phyloP scores from a whole-genome alignment of 1,140 invertebrate species.

The Eriosoma lanigerum region DNA sequence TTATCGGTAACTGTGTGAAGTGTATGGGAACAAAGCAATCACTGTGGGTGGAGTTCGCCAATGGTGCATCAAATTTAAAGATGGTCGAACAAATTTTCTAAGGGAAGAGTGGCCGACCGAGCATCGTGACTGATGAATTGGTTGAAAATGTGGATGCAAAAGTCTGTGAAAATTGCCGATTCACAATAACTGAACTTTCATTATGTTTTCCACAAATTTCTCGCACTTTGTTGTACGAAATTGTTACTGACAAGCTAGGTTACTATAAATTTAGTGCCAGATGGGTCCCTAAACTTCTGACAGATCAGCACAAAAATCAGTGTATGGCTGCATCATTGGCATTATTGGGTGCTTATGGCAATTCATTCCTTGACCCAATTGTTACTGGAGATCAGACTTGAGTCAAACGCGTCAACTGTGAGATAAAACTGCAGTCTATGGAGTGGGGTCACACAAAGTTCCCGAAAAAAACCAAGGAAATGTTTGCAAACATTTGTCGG shows the following conservation, averaged over 20 bases:
- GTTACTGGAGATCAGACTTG: conserved; percentile 55
- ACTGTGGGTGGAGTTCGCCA: background rate
- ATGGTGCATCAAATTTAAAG: background rate
- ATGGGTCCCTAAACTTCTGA: background rate
- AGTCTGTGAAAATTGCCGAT: background rate
- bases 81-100: conserved; percentile 17
- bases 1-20: background rate
- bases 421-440: conserved; percentile 53
- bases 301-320: background rate
- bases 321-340: background rate
- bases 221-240: background rate
- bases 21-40: conserved; percentile 7
- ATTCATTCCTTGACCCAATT: conserved; percentile 26
- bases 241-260: background rate
- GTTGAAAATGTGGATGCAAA: background rate
- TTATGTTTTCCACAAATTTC: conserved; percentile 6
- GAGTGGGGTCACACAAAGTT: background rate
- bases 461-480: background rate
- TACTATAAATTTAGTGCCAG: background rate
- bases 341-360: background rate
- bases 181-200: background rate
- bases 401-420: conserved; percentile 52
- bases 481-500: background rate
- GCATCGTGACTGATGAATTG: conserved; percentile 18
- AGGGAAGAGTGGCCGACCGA: background rate